Evolutionary conservation across 2,113 vertebrate species (phyloP), one percentile per base, ranked within the genome.

Genomic region (Phycodurus eques): DNA sequence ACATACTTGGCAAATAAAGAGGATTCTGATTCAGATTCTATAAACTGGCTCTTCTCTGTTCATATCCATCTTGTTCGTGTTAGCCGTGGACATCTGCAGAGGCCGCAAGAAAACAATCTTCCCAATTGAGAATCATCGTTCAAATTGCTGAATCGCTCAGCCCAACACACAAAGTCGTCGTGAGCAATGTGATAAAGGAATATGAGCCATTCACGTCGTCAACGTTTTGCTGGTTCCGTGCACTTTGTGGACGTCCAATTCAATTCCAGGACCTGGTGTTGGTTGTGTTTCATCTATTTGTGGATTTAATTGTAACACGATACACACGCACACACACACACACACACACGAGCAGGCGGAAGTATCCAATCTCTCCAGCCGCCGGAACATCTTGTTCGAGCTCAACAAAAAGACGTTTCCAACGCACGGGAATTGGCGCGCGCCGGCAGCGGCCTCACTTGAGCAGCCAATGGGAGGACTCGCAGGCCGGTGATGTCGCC

Each of bases 331-430:
- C 27, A 27, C 27, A 27, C 27, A 27, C 27, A 27, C 27, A 27
- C 27, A 27, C 27, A 27, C 27, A 27, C 27, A 27, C 53, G 17
- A 13, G 27, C 27, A 67, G 10, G 54, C 68, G 60, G 60, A 83
- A 66, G 42, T 68, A 79, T 81, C 60, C 73, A 8, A 43, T 69
- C 65, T 75, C 78, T 61, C 13, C 2, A 0, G 60, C 6, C 44
- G 20, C 8, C 11, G 75, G 75, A 78, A 82, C 8, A 15, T 47
- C 71, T 69, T 67, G 74, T 82, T 43, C 68, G 9, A 75, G 68
- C 57, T 54, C 67, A 76, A 80, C 43, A 14, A 76, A 71, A 73
- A 31, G 27, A 59, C 49, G 31, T 65, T 73, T 33, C 27, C 44
- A 49, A 69, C 7, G 63, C 76, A 63, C 68, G 31, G 49, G 39